These are phyloP conservation scores for Melospiza georgiana DNA, from an alignment of 2,113 vertebrate species.

Conservation along the genomic window DNA sequence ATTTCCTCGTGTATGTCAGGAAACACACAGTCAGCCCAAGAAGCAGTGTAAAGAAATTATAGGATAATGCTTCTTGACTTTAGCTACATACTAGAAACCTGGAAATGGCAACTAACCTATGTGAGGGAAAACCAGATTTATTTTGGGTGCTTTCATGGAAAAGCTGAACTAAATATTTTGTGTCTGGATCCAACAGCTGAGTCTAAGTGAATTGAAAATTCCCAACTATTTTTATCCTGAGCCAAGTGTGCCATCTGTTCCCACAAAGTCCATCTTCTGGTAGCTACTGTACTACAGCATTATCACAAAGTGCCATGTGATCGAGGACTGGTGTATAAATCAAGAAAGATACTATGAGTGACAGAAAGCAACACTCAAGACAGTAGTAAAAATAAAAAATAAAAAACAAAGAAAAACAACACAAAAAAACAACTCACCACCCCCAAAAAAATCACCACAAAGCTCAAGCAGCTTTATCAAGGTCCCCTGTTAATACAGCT, in stretches of 20 bases:
- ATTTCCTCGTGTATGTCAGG: neutral
- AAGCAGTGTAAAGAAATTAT: too few species aligned
- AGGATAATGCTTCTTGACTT: neutral
- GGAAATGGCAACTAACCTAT: neutral
- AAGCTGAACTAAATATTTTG: neutral
- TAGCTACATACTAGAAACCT: neutral
- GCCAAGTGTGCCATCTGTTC: conserved; percentile 44
- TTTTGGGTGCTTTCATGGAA: neutral
- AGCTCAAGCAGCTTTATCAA: neutral
- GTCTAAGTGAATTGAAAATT: conserved; percentile 1
- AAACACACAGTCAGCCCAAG: neutral
- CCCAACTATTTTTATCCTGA: neutral
- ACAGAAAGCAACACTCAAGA: neutral
- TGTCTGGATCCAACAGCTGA: neutral
- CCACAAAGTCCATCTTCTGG: neutral
- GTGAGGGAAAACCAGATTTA: neutral
- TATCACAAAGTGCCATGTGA: neutral
- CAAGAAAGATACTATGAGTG: neutral
- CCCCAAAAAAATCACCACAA: neutral
- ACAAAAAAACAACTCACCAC: neutral
- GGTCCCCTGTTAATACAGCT: neutral
- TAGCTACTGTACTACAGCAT: fast-evolving
- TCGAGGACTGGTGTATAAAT: neutral
- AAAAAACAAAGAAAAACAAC: neutral
- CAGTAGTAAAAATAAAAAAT: neutral